Evolutionary conservation across 2,888 invertebrate genomes (phyloP), one percentile per base, ranked within the genome.

Genomic region (Acrocyrtus sp.): DNA sequence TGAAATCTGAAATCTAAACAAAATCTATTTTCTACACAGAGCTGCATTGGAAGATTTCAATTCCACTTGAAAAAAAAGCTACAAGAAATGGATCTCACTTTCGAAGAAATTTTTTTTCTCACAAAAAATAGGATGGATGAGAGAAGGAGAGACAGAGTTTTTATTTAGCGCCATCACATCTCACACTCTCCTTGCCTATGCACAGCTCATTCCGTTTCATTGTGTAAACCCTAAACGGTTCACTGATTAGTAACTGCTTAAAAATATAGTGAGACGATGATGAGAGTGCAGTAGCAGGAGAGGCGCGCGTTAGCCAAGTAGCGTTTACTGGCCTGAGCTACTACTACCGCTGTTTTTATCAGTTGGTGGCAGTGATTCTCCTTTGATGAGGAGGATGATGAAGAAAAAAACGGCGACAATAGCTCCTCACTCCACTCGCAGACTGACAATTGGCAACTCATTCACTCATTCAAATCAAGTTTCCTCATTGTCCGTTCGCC

Each of bases 171-270:
- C 8, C 19, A n/a, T 3, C 17, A 47, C 27, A 53, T 17, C 12
- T 17, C n/a, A 12, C 54, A 39, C 39, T 39, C 39, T 54, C 54
- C 54, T 12, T 21, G 5, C 3, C 17, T 15, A 45, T 45, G 22
- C 15, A 24, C n/a, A n/a, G n/a, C n/a, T n/a, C n/a, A n/a, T n/a
- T n/a, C n/a, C n/a, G n/a, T n/a, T n/a, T n/a, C 34, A 61, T 61
- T 66, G 66, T 56, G 56, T 56, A 66, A 66, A 50, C 47, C n/a
- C n/a, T 57, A 66, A 57, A 66, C 57, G 66, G 66, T 66, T 66
- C 66, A 66, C 66, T 66, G 66, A 48, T 50, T 62, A n/a, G n/a
- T n/a, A n/a, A n/a, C n/a, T n/a, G n/a, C n/a, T n/a, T n/a, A n/a
- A n/a, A n/a, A n/a, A n/a, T n/a, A n/a, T n/a, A n/a, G n/a, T n/a